Base-by-base conservation (phyloP, 2,888 invertebrate species). In the Eristalinus aeneus region DNA sequence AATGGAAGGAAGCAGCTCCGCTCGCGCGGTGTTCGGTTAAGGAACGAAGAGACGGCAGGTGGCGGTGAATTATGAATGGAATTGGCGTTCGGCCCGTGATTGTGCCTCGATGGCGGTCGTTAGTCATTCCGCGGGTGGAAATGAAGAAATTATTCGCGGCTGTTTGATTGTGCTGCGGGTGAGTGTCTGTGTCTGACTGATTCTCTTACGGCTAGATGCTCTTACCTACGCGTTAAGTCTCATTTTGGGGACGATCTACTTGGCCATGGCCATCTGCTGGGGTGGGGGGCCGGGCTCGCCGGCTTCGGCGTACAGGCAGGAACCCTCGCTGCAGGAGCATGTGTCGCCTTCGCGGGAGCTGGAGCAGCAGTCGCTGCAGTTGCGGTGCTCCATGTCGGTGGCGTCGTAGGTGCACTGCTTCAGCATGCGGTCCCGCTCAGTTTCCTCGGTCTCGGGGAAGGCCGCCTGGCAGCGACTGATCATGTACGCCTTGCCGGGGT, bases 311-410 rank as follows among this genome's bases (percentile, higher is more conserved):
- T 95, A 95, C 74, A 94, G 91, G 88, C 94, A 94, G 63, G 94
- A 94, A 20, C 94, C 94, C 89, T 95, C 95, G 90, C 94, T 94
- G 91, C 95, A 95, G 34, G 94, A 95, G 90, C 94, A 95, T 69
- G 94, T 94, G 89, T 95, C 94, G 60, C 93, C 93, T 67, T 93
- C 93, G 90, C 90, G 93, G 88, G 92, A 94, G 92, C 90, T 94
- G 92, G 91, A 91, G 87, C 92, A 93, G 69, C 93, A 94, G 88
- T 94, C 94, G 76, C 91, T 92, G 89, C 93, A 93, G 76, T 92
- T 92, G 31, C 90, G 88, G 36, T 89, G 90, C 68, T 90, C 90
- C 20, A 83, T 88, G 60, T 86, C 81, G 63, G 89, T 88, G 61
- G 89, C 89, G 46, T 90, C 90, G 68, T 90, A 90, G 23, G 89